Conservation (phyloP, 2,113 vertebrate genomes). For the Corapipo altera region DNA sequence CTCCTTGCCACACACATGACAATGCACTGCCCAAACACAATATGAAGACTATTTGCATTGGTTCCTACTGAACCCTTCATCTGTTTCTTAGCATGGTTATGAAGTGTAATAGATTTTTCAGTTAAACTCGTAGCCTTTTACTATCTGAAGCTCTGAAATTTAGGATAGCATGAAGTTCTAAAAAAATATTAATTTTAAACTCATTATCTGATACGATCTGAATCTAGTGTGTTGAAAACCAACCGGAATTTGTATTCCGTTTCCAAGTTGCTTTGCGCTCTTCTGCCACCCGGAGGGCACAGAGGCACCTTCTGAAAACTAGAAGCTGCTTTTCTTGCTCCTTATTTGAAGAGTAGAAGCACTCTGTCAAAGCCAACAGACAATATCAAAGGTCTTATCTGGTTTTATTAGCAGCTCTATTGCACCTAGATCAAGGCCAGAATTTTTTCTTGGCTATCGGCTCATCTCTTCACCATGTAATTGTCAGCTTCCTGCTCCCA, state of each 20-base stretch:
- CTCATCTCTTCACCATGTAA: not conserved
- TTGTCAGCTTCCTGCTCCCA: not conserved
- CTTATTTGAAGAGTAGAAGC: not conserved
- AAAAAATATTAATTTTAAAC: not conserved
- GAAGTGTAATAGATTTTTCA: not conserved
- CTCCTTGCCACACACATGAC: not conserved
- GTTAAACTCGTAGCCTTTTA: not conserved
- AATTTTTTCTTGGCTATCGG: not conserved
- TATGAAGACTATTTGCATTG: not conserved
- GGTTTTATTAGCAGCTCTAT: not conserved
- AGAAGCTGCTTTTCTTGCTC: not conserved
- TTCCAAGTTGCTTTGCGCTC: not conserved
- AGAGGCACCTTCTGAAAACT: not conserved
- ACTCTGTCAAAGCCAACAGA: not conserved
- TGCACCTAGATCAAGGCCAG: not conserved
- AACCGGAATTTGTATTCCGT: not conserved
- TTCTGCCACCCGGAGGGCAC: not conserved
- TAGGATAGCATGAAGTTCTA: not conserved
- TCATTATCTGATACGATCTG: not conserved
- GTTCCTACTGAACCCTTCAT: not conserved
- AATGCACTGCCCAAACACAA: not conserved
- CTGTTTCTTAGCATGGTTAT: not conserved
- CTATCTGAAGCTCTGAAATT: not conserved
- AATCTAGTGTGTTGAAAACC: not conserved
- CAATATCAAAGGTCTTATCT: not conserved